Percentiles rank a stretch among this genome's conserved stretches.
These are phyloP conservation scores for Psilopsiagon aymara DNA, from an alignment of 2,113 vertebrate genomes.

Conservation along the genomic window DNA sequence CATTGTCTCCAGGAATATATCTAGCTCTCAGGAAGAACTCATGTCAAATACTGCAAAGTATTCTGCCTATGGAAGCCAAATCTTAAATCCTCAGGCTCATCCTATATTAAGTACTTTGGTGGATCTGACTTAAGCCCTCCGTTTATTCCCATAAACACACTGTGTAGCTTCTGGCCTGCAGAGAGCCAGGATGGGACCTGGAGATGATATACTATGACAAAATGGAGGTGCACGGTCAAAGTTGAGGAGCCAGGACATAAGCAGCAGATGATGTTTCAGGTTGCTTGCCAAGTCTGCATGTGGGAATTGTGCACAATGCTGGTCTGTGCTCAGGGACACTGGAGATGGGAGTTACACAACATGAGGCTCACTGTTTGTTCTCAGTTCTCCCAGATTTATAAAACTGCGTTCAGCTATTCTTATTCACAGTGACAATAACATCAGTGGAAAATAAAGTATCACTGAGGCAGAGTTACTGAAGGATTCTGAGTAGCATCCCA, in stretches of 20 bases:
- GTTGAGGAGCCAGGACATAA: not conserved
- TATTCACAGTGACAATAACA: not conserved
- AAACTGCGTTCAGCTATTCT: not conserved
- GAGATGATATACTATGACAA: not conserved
- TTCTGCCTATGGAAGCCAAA: not conserved
- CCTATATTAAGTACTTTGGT: not conserved
- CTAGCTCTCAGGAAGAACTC: not conserved
- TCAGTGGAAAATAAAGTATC: not conserved
- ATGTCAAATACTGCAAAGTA: not conserved
- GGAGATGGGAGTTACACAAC: slow-evolving; percentile 37
- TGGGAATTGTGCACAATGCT: slow-evolving; percentile 5
- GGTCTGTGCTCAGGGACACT: slow-evolving; percentile 26
- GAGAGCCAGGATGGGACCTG: not conserved
- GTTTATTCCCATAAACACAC: not conserved
- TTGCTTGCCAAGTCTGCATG: not conserved
- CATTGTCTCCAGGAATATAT: slow-evolving; percentile 11
- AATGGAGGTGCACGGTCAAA: not conserved
- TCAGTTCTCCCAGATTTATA: not conserved
- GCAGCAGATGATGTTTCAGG: slow-evolving; percentile 3
- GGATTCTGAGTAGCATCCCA: not conserved
- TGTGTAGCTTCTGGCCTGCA: not conserved
- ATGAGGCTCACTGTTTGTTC: not conserved
- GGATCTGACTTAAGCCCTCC: not conserved
- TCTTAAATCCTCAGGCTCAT: slow-evolving; percentile 15
- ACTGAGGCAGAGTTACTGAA: not conserved